Conservation (phyloP, 1,140 invertebrate genomes). For the Meloidogyne hapla region DNA sequence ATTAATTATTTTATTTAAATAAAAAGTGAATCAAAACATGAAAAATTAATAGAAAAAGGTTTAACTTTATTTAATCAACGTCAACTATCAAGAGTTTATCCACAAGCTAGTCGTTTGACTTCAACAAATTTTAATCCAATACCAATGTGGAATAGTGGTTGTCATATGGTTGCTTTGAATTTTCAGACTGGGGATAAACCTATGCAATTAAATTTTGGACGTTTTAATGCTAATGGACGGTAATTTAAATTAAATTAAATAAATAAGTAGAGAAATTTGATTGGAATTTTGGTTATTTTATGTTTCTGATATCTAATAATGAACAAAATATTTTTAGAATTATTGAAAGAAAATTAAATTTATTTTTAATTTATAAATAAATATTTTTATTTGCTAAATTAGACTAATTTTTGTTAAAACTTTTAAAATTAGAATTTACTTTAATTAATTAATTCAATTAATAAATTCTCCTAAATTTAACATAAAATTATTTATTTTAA, state of each 20-base stretch:
- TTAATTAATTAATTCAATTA: too few relatives aligned
- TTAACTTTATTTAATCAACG: constrained; percentile 50
- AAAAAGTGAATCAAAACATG: constrained; percentile 57
- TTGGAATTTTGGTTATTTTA: too few relatives aligned
- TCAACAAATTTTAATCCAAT: constrained; percentile 95
- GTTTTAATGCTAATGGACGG: constrained; percentile 51
- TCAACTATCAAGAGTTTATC: constrained; percentile 83
- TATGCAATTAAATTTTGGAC: constrained; percentile 62
- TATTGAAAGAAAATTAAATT: neutral
- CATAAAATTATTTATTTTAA: too few relatives aligned
- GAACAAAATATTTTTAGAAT: neutral
- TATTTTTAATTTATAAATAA: neutral
- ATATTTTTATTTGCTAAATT: neutral
- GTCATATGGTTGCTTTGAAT: constrained; percentile 75
- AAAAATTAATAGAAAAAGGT: constrained; percentile 61
- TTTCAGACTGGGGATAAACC: constrained; percentile 61
- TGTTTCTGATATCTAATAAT: too few relatives aligned
- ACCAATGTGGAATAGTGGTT: constrained; percentile 89
- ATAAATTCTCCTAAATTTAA: too few relatives aligned
- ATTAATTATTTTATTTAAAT: neutral
- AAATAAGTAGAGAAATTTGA: too few relatives aligned
- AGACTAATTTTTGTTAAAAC: too few relatives aligned
- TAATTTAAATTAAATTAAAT: neutral
- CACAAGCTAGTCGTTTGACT: constrained; percentile 84
- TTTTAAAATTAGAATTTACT: too few relatives aligned